Conservation (phyloP, 2,888 invertebrate genomes). For the Geophilus truncorum region DNA sequence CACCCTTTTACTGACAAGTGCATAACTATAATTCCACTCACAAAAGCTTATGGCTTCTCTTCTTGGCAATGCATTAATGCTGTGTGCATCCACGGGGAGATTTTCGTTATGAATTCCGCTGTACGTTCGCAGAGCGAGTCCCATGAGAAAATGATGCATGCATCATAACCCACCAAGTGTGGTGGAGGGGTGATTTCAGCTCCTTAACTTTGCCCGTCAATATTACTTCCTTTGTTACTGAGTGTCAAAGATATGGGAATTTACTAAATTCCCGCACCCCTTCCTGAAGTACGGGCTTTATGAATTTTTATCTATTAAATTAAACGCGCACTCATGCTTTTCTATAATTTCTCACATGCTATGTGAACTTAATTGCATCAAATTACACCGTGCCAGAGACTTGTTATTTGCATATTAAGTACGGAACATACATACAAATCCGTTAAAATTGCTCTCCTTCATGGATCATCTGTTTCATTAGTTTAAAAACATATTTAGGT, state of each 20-base stretch:
- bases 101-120: slow-evolving; percentile 18
- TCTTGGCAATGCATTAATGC: slow-evolving; percentile 27
- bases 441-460: slow-evolving; percentile 3
- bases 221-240: slow-evolving; percentile 27
- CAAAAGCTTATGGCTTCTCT: slow-evolving; percentile 24
- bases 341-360: slow-evolving; percentile 17
- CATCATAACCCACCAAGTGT: slow-evolving; percentile 27
- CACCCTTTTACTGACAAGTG: slow-evolving; percentile 7
- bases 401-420: slow-evolving; percentile 25
- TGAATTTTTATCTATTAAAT: slow-evolving; percentile 21
- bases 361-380: slow-evolving; percentile 22
- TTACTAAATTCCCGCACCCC: slow-evolving; percentile 11
- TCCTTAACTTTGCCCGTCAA: slow-evolving; percentile 17
- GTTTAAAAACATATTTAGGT: slow-evolving; percentile 18
- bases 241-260: slow-evolving; percentile 25
- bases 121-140: slow-evolving; percentile 13
- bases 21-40: slow-evolving; percentile 21
- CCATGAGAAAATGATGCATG: slow-evolving; percentile 27
- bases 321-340: slow-evolving; percentile 27
- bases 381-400: neutral
- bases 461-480: slow-evolving; percentile 21
- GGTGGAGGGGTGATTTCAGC: slow-evolving; percentile 21
- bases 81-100: slow-evolving; percentile 21
- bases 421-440: neutral
- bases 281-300: neutral